These are phyloP conservation scores for Oryctolagus cuniculus DNA, from an alignment of 2,113 vertebrate species.

Conservation along the genomic window DNA sequence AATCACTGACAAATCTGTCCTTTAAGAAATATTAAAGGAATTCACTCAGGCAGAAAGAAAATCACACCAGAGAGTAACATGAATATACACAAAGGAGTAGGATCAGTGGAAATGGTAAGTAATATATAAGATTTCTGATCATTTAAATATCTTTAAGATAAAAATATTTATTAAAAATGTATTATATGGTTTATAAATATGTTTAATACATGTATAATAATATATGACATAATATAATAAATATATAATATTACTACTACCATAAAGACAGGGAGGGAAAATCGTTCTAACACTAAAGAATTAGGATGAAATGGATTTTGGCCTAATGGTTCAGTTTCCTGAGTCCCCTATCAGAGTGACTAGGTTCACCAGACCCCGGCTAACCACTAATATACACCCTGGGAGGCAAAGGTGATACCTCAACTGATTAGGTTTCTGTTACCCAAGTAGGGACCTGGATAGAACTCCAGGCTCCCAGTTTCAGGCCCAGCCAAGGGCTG, in stretches of 20 bases:
- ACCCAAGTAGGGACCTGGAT: too few species aligned
- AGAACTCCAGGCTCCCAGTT: too few species aligned
- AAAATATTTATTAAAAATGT: neutral
- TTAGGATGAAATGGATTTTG: too few species aligned
- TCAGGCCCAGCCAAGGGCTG: too few species aligned
- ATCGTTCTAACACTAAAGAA: neutral
- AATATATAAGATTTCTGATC: neutral
- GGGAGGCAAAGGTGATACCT: too few species aligned
- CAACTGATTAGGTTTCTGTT: too few species aligned
- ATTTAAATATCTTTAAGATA: slow-evolving; percentile 22
- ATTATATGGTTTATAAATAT: neutral
- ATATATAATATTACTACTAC: neutral
- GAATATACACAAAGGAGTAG: neutral
- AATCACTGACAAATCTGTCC: neutral
- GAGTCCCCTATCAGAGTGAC: too few species aligned
- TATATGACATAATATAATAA: neutral
- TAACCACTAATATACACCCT: too few species aligned
- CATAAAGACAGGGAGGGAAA: neutral
- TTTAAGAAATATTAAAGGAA: neutral
- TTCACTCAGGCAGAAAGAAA: neutral
- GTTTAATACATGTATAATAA: neutral
- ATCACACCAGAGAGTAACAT: neutral
- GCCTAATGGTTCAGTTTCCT: too few species aligned
- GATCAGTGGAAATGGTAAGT: neutral
- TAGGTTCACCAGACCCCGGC: too few species aligned